phyloP scores from a whole-genome alignment of 2,888 invertebrate genomes.

The Eubasilissa splendida region DNA sequence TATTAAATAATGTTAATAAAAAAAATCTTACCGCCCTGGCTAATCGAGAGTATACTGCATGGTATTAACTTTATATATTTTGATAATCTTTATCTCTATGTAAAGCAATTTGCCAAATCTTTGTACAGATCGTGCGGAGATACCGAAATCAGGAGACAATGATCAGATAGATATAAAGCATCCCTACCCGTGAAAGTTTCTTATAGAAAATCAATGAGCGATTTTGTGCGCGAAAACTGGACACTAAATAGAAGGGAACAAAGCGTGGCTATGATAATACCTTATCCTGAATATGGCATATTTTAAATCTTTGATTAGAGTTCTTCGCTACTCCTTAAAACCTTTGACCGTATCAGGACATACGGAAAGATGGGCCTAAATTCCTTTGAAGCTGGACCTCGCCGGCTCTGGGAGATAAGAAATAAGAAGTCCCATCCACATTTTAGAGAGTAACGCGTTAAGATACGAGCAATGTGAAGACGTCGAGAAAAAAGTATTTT shows the following conservation, averaged over 20 bases:
- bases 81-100: background rate
- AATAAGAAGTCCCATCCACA: background rate
- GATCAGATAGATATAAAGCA: background rate
- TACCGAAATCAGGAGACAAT: slow-evolving; percentile 21
- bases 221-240: background rate
- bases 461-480: background rate
- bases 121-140: slow-evolving; percentile 13
- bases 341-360: background rate
- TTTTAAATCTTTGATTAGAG: background rate
- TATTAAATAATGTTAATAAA: too few species aligned
- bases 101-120: slow-evolving; percentile 29
- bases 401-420: slow-evolving; percentile 13
- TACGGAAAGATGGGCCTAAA: background rate
- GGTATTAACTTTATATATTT: background rate
- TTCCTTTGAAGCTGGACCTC: slow-evolving; percentile 27
- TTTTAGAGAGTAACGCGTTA: background rate
- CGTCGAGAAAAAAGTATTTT: background rate
- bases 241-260: background rate
- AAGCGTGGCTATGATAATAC: background rate
- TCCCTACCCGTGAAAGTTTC: background rate
- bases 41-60: too few species aligned
- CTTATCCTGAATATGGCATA: background rate
- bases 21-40: too few species aligned
- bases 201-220: background rate
- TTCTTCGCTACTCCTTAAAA: background rate